Conservation (phyloP, 2,797 vertebrate species). For the Lateolabrax maculatus region DNA sequence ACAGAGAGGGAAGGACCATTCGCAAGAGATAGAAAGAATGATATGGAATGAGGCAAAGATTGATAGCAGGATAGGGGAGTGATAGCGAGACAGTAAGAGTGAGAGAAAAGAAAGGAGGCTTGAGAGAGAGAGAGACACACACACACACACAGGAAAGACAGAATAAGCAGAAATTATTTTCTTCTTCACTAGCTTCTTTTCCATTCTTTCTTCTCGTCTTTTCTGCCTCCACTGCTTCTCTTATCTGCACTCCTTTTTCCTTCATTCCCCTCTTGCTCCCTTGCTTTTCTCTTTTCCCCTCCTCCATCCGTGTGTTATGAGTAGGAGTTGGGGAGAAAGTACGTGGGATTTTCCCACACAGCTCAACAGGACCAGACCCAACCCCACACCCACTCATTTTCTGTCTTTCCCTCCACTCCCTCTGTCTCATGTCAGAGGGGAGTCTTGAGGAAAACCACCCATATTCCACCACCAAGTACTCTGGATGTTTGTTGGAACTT, state of each 20-base stretch:
- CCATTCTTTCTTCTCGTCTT: not conserved
- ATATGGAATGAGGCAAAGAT: slow-evolving; percentile 19
- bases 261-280: slow-evolving; percentile 5
- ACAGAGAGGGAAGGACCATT: slow-evolving; percentile 28
- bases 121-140: not conserved
- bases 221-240: not conserved
- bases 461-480: slow-evolving; percentile 64
- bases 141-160: not conserved
- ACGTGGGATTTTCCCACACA: slow-evolving; percentile 91
- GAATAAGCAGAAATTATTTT: not conserved
- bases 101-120: not conserved
- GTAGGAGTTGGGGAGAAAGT: slow-evolving; percentile 76
- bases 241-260: slow-evolving; percentile 39
- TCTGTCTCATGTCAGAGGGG: slow-evolving; percentile 81
- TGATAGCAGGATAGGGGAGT: slow-evolving; percentile 24
- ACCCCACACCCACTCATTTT: slow-evolving; percentile 62
- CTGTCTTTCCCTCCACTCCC: slow-evolving; percentile 65
- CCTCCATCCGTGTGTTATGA: slow-evolving; percentile 64
- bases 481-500: slow-evolving; percentile 72
- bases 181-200: slow-evolving; percentile 2
- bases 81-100: not conserved
- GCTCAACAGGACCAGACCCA: slow-evolving; percentile 65
- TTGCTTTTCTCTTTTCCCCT: slow-evolving; percentile 43
- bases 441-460: slow-evolving; percentile 86
- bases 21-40: slow-evolving; percentile 30